Base-by-base conservation (phyloP, 1,140 invertebrate genomes). In the Drosophila grimshawi region DNA sequence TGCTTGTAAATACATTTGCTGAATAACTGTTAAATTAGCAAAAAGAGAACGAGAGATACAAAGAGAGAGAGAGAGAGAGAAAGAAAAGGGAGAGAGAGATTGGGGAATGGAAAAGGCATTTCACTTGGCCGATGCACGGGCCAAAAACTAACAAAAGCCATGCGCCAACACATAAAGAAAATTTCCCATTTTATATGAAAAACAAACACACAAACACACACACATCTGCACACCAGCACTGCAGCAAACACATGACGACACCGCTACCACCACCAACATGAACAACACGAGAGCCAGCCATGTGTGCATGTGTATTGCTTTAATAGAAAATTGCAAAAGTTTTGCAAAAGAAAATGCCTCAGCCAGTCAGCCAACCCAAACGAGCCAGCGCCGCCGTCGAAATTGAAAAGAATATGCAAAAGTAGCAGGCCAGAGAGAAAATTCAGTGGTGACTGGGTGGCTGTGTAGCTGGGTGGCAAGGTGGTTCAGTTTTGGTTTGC, bases 271-370 rank as follows among this genome's bases (percentile, higher is more conserved):
- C 41, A n/a, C 52, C n/a, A 37, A 2, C 43, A 68, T 32, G 6
- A 33, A 11, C 35, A 19, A 19, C 41, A 32, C 35, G 32, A 64
- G n/a, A 37, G 37, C 53, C 62, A 52, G 7, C 68, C 63, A 70
- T 78, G 76, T 76, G 72, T 70, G 80, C 64, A 48, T 89, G 78
- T 89, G 85, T 89, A 89, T 89, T 89, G 85, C 85, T 89, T 89
- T 89, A 89, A 89, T 89, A 89, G 85, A 89, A 89, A 89, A 89
- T 89, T 89, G 85, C 85, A 89, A 89, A 89, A 89, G 80, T 89
- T 89, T 89, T 62, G 85, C 81, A 81, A 89, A 89, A 88, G 83
- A 88, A 88, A 88, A 86, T 86, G 83, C 83, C 83, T 83, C 73
- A 88, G 80, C 71, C 80, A 82, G 80, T 52, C 80, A 83, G 76